Percentiles rank a stretch among this genome's conserved stretches.
phyloP scores from a whole-genome alignment of 92 coral and sea anemone species.

The Epizoanthus ramosus region DNA sequence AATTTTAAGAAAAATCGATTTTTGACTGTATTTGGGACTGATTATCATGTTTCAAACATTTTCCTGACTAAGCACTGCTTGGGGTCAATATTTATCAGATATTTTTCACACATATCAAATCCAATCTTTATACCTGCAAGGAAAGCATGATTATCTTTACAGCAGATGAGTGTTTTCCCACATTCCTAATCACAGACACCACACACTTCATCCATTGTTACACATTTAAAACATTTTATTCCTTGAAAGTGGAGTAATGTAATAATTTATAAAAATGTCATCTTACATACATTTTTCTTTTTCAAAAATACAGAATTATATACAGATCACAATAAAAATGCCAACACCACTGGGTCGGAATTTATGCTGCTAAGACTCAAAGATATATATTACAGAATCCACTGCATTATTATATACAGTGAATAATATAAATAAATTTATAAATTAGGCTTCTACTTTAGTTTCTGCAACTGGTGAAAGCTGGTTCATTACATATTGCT shows the following conservation, averaged over 20 bases:
- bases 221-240: constrained; percentile 58
- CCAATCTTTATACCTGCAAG: too few relatives aligned
- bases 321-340: constrained; percentile 95
- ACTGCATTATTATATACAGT: constrained; percentile 30
- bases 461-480: constrained; percentile 28
- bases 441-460: constrained; percentile 36
- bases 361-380: constrained; percentile 41
- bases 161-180: too few relatives aligned
- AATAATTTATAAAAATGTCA: constrained; percentile 95
- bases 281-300: constrained; percentile 79
- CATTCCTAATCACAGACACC: background rate
- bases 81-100: too few relatives aligned
- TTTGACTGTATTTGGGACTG: too few relatives aligned
- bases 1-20: too few relatives aligned
- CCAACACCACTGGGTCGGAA: constrained; percentile 62
- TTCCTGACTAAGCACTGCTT: too few relatives aligned
- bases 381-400: constrained; percentile 35
- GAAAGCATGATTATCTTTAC: too few relatives aligned
- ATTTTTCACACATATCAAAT: too few relatives aligned
- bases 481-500: constrained; percentile 6
- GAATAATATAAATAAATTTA: constrained; percentile 44
- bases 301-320: constrained; percentile 93
- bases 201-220: constrained; percentile 33
- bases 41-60: too few relatives aligned
- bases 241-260: constrained; percentile 79